These are phyloP conservation scores for Mormyrops attenuatus DNA, from an alignment of 2,797 vertebrate genomes.

Conservation along the genomic window DNA sequence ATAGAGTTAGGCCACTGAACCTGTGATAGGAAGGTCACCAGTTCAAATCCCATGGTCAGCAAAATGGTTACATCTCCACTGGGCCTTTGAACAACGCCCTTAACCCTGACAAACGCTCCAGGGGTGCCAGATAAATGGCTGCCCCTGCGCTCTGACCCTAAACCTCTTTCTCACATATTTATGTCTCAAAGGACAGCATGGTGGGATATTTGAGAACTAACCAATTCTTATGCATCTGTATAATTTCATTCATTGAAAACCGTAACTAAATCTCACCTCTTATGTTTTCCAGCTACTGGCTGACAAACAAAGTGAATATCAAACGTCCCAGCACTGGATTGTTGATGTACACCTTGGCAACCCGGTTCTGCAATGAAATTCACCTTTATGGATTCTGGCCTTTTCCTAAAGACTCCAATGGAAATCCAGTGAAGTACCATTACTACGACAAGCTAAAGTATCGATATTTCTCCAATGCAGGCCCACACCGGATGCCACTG, in stretches of 20 bases:
- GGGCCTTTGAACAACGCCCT: neutral
- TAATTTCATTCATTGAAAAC: neutral
- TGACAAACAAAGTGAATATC: constrained; percentile 81
- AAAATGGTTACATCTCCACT: neutral
- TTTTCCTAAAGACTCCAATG: constrained; percentile 74
- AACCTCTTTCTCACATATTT: neutral
- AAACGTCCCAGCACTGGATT: constrained; percentile 82
- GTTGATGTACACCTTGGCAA: constrained; percentile 80
- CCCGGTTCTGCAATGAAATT: constrained; percentile 82
- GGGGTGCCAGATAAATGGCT: neutral
- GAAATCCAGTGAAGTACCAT: constrained; percentile 78
- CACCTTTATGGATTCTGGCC: constrained; percentile 84
- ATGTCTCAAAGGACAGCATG: neutral
- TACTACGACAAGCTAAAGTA: constrained; percentile 82
- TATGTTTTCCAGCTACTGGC: constrained; percentile 70
- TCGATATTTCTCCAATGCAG: constrained; percentile 74
- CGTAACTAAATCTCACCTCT: neutral
- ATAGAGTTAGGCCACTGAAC: neutral
- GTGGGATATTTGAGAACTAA: neutral
- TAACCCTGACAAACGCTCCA: neutral
- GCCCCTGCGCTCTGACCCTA: neutral
- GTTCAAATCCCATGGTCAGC: neutral
- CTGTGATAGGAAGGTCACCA: neutral
- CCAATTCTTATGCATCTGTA: neutral
- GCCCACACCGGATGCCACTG: constrained; percentile 80